Percentiles rank a stretch among this genome's conserved stretches.
These are phyloP conservation scores for Panonychus citri DNA, from an alignment of 1,140 invertebrate species.

Conservation along the genomic window DNA sequence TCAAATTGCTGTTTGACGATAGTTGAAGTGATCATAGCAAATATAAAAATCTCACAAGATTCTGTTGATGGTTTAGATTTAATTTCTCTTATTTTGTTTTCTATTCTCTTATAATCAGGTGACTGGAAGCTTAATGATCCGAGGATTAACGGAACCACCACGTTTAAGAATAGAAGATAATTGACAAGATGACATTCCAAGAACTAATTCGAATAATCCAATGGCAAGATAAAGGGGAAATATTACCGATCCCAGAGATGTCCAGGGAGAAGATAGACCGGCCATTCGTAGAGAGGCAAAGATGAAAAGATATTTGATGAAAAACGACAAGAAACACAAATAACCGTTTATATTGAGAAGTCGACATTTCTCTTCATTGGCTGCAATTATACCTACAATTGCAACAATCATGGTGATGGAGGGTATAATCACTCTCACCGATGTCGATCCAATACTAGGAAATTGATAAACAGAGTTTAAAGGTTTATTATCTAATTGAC, in stretches of 20 bases:
- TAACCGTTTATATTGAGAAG: not conserved
- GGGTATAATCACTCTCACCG: not conserved
- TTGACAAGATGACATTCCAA: not conserved
- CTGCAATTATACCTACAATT: not conserved
- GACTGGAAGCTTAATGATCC: not conserved
- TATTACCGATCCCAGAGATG: not conserved
- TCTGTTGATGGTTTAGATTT: no score
- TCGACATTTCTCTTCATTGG: not conserved
- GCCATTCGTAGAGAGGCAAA: not conserved
- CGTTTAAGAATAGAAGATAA: not conserved
- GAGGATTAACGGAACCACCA: not conserved
- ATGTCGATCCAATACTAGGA: not conserved
- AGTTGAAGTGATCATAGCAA: no score
- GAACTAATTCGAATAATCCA: not conserved
- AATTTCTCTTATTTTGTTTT: no score
- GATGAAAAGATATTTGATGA: not conserved
- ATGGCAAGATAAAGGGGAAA: not conserved
- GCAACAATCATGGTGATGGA: not conserved
- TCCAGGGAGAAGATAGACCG: not conserved
- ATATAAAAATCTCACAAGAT: no score
- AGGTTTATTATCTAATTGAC: not conserved
- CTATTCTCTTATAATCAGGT: no score
- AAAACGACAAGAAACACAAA: not conserved
- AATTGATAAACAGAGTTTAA: not conserved
- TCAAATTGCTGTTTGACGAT: no score